Evolutionary conservation across 2,797 vertebrate species (phyloP), one percentile per base, ranked within the genome.

Genomic region (Tachyglossus aculeatus): DNA sequence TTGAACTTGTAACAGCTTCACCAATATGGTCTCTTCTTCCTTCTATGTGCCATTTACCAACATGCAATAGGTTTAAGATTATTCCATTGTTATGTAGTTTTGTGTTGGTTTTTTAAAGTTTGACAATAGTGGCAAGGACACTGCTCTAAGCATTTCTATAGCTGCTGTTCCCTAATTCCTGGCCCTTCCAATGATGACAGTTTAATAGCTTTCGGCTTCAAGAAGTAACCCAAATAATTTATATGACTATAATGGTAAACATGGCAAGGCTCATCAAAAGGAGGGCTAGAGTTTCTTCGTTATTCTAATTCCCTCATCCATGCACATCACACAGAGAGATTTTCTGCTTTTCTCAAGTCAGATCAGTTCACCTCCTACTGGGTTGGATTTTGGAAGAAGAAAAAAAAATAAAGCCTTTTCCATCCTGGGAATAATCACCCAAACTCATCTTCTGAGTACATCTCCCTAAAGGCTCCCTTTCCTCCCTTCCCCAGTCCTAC

Each of bases 61-160:
- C 7, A 78, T 41, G 53, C n/a, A n/a, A 55, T n/a, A 59, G 58
- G 64, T 40, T 47, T 48, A 39, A 5, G 44, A 43, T 67, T 40
- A 67, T 25, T 34, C 47, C 29, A 70, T 71, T 76, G 63, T 77
- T 61, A 54, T 18, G 1, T 0, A 11, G 64, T 7, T 37, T n/a
- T n/a, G n/a, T n/a, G n/a, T n/a, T n/a, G n/a, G n/a, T 43, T 69
- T 67, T 80, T 56, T 80, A 37, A 14, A 54, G 45, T 34, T 60
- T 39, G 58, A 61, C 9, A 27, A 55, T 56, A 7, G 29, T 77
- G 80, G 81, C 78, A 88, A 81, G 54, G 81, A 62, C 63, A 64
- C 12, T 67, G 70, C 25, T 29, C 47, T 51, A 24, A 11, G 65
- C 29, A 9, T 48, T 61, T 78, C 86, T 81, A 77, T 73, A 74